Conservation (phyloP, 2,113 vertebrate species). For the Seriola quinqueradiata region DNA sequence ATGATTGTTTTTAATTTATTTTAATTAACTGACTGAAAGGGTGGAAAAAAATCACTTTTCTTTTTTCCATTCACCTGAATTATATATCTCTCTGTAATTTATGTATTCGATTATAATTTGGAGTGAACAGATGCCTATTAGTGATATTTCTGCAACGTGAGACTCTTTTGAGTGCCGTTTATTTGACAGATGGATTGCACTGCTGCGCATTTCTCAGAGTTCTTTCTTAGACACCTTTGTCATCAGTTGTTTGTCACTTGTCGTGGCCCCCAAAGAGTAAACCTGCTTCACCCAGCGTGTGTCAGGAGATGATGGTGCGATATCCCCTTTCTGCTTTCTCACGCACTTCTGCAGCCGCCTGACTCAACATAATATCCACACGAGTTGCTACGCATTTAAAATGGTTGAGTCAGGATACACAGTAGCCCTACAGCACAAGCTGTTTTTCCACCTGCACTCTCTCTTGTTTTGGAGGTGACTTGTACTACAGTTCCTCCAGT, state of each 20-base stretch:
- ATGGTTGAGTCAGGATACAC: slow-evolving; percentile 48
- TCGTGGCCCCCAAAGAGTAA: slow-evolving; percentile 37
- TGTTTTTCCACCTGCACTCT: slow-evolving; percentile 28
- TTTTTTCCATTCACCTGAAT: neutral
- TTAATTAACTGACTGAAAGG: neutral
- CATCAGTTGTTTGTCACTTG: slow-evolving; percentile 61
- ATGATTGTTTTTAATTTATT: neutral
- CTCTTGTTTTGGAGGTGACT: slow-evolving; percentile 23
- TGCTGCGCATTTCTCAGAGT: neutral
- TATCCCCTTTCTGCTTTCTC: slow-evolving; percentile 51
- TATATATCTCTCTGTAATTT: neutral
- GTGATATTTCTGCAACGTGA: neutral
- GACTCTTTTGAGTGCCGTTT: neutral
- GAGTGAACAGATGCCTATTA: neutral
- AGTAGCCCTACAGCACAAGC: slow-evolving; percentile 26
- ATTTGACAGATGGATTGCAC: slow-evolving; percentile 11
- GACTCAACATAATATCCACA: slow-evolving; percentile 70
- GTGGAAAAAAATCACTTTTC: neutral
- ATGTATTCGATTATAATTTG: neutral
- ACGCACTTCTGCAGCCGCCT: slow-evolving; percentile 62
- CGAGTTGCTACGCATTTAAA: slow-evolving; percentile 55
- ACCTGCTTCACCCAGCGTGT: slow-evolving; percentile 50
- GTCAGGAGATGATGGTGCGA: slow-evolving; percentile 54
- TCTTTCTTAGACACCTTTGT: slow-evolving; percentile 36
- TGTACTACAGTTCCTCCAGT: neutral